Evolutionary conservation across 2,888 invertebrate genomes (phyloP).

Genomic region (Lysandra coridon): DNA sequence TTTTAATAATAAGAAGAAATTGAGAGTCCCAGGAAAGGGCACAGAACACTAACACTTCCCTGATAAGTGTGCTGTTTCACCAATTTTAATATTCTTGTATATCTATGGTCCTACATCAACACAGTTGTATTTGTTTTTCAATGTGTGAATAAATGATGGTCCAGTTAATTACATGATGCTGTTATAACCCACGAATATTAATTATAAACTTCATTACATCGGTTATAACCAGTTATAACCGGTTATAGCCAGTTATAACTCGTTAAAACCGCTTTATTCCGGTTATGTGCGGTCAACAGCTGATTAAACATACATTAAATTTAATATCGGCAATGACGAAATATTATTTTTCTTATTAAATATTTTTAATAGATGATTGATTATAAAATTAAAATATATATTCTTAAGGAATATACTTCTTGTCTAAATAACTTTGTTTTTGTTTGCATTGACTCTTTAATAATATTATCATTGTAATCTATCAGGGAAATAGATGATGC

Average conservation of each 20-base stretch:
- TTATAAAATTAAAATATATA: no score
- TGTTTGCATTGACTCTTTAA: no score
- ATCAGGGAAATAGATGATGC: no score
- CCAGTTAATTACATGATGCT: slow-evolving; percentile 18
- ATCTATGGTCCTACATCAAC: slow-evolving; percentile 14
- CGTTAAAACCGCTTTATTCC: background rate
- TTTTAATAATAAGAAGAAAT: no score
- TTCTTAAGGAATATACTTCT: no score
- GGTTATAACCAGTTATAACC: slow-evolving; percentile 4
- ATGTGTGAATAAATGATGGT: slow-evolving; percentile 1
- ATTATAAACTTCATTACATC: slow-evolving; percentile 15
- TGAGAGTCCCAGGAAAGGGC: no score
- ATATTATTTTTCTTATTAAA: no score
- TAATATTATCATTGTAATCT: no score
- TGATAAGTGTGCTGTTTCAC: background rate
- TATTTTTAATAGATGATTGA: no score
- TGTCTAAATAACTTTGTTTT: no score
- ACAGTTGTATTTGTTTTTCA: slow-evolving; percentile 18
- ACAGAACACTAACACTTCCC: no score
- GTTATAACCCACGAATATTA: slow-evolving; percentile 19
- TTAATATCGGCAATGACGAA: background rate
- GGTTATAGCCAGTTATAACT: slow-evolving; percentile 2
- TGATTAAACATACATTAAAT: background rate
- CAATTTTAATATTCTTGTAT: background rate
- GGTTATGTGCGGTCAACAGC: background rate